These are phyloP conservation scores for Falco columbarius DNA, from an alignment of 2,797 vertebrate genomes.

Conservation along the genomic window DNA sequence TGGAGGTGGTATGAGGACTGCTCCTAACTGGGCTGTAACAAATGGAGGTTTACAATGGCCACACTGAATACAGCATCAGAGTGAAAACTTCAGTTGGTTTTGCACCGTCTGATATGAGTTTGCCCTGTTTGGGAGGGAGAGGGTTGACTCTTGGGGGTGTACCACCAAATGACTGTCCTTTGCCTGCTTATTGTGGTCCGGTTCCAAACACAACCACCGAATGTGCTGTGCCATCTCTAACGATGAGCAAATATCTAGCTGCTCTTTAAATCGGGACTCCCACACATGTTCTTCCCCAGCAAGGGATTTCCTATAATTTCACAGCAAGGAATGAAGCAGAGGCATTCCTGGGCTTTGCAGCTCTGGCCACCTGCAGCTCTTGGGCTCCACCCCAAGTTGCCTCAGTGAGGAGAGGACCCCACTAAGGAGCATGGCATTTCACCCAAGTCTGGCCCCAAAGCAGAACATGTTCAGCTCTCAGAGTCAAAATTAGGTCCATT, in stretches of 20 bases:
- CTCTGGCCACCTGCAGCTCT: background rate
- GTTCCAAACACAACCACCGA: background rate
- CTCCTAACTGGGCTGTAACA: background rate
- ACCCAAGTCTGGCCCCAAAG: background rate
- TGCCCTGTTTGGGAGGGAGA: background rate
- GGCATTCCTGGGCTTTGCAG: background rate
- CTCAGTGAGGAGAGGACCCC: background rate
- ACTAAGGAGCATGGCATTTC: background rate
- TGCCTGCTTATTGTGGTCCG: background rate
- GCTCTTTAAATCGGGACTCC: background rate
- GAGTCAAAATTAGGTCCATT: background rate
- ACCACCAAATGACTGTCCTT: background rate
- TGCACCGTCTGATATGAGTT: background rate
- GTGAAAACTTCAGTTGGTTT: background rate
- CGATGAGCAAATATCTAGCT: background rate
- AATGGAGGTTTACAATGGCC: background rate
- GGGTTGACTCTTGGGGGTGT: background rate
- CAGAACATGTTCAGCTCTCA: background rate
- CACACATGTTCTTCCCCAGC: background rate
- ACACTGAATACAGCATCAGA: background rate
- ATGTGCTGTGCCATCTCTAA: background rate
- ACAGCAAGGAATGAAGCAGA: background rate
- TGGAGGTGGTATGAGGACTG: background rate
- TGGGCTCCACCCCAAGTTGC: background rate
- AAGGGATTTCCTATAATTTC: constrained; percentile 1